phyloP scores from a whole-genome alignment of 1,140 invertebrate species.

The Acromyrmex echinatior region DNA sequence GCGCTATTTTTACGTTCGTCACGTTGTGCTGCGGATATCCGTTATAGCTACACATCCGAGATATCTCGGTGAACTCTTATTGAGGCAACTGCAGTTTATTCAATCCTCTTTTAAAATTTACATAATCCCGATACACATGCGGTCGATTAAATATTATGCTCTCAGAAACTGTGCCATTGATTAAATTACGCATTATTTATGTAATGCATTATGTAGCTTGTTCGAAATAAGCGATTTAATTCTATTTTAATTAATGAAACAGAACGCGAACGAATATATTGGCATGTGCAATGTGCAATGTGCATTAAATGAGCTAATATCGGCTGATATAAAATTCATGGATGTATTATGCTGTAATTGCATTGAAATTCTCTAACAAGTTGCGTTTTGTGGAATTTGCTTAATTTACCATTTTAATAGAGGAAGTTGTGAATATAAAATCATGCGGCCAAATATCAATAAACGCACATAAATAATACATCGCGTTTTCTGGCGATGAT shows the following conservation, averaged over 20 bases:
- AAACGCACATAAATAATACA: background rate
- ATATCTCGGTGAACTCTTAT: background rate
- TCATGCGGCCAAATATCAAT: no score
- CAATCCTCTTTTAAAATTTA: background rate
- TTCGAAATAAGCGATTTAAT: slow-evolving; percentile 16
- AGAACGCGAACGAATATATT: background rate
- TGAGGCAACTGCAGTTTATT: background rate
- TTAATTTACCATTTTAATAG: background rate
- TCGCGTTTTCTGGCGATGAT: background rate
- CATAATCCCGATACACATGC: background rate
- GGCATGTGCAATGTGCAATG: background rate
- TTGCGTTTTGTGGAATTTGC: slow-evolving; percentile 1
- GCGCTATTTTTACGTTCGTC: slow-evolving; percentile 47
- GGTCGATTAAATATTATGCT: background rate
- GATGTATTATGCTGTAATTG: background rate
- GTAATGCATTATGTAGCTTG: background rate
- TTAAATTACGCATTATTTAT: slow-evolving; percentile 13
- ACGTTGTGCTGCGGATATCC: slow-evolving; percentile 56
- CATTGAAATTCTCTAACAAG: background rate
- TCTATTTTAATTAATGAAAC: slow-evolving; percentile 18
- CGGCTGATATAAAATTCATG: background rate
- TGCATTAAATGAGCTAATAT: background rate
- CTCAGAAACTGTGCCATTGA: background rate
- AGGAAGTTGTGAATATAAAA: slow-evolving; percentile 8
- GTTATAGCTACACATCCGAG: background rate